Evolutionary conservation across 2,888 invertebrate genomes (phyloP).

Genomic region (Heliothis peltigera): DNA sequence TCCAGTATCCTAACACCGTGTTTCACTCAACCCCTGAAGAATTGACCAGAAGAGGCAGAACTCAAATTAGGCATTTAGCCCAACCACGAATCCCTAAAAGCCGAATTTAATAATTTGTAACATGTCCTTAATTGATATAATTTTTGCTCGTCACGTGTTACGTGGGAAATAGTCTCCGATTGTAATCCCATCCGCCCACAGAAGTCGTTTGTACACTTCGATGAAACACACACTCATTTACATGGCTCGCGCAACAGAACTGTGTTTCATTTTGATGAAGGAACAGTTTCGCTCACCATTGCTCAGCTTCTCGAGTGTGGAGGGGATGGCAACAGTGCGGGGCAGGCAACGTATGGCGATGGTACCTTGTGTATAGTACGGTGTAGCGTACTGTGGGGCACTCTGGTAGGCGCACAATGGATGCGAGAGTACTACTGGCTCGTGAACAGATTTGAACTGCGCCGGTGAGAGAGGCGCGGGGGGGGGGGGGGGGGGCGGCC

Average conservation of each 20-base stretch:
- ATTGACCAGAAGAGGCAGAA: no score
- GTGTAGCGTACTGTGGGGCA: neutral
- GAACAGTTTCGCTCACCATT: neutral
- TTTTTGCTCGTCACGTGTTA: neutral
- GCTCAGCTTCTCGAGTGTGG: neutral
- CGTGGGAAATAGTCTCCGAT: neutral
- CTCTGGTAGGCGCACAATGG: constrained; percentile 2
- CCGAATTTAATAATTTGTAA: no score
- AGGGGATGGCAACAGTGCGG: neutral
- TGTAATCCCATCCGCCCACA: constrained; percentile 1
- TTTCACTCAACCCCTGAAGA: no score
- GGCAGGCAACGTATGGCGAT: neutral
- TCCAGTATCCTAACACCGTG: no score
- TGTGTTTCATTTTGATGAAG: neutral
- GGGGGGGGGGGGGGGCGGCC: neutral
- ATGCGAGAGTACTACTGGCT: constrained; percentile 5
- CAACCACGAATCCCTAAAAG: no score
- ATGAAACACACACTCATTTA: constrained; percentile 16
- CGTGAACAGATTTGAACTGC: constrained; percentile 6
- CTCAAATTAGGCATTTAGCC: no score
- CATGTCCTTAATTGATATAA: neutral
- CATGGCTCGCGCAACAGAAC: constrained; percentile 3
- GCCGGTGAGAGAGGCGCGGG: neutral
- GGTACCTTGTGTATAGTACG: neutral
- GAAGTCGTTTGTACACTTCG: constrained; percentile 21